phyloP scores from a whole-genome alignment of 92 coral and sea anemone species.

The Porites cylindrica region DNA sequence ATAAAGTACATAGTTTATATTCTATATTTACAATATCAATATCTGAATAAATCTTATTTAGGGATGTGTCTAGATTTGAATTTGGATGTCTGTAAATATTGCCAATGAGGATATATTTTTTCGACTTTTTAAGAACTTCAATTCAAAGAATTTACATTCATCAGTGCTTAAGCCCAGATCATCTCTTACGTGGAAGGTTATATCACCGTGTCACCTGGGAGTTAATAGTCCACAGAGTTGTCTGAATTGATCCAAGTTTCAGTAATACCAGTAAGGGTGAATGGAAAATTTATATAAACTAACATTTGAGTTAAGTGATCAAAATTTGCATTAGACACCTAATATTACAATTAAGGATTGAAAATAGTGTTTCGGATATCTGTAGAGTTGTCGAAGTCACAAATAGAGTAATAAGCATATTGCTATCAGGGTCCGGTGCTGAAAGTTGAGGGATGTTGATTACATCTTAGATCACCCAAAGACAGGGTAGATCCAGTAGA shows the following conservation, averaged over 20 bases:
- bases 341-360: constrained; percentile 43
- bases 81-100: neutral
- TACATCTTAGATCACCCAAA: neutral
- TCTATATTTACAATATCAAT: neutral
- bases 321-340: constrained; percentile 63
- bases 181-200: constrained; percentile 41
- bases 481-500: neutral
- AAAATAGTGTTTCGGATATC: constrained; percentile 41
- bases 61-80: neutral
- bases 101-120: too few species aligned
- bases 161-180: too few species aligned
- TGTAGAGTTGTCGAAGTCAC: constrained; percentile 7
- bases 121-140: too few species aligned
- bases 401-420: constrained; percentile 8
- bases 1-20: neutral
- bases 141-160: too few species aligned
- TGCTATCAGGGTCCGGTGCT: constrained; percentile 32
- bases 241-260: constrained; percentile 41
- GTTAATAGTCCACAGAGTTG: neutral
- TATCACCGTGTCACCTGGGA: constrained; percentile 42
- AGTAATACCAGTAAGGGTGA: constrained; percentile 60
- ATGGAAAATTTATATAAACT: constrained; percentile 42
- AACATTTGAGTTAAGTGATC: constrained; percentile 53
- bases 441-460: constrained; percentile 24
- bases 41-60: neutral